These are phyloP conservation scores for Sinodicranocentrus sp. DNA, from an alignment of 2,888 invertebrate species.

Conservation along the genomic window DNA sequence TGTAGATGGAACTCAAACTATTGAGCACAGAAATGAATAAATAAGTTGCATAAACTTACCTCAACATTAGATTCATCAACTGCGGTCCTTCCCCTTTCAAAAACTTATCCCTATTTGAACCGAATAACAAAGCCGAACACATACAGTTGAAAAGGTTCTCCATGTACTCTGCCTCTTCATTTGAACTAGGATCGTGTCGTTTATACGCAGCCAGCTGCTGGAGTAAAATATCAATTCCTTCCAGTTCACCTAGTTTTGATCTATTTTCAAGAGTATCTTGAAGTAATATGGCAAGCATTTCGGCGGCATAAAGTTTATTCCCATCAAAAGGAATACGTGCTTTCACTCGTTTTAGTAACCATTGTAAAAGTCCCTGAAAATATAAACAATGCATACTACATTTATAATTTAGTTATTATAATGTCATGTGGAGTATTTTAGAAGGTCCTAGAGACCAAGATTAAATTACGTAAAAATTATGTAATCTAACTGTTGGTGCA, in stretches of 20 bases:
- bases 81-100: conserved; percentile 98
- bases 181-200: conserved; percentile 92
- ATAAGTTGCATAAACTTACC: too few relatives aligned
- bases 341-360: conserved; percentile 94
- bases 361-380: conserved; percentile 90
- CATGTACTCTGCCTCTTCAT: conserved; percentile 98
- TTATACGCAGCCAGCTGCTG: conserved; percentile 98
- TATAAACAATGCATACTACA: background rate
- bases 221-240: conserved; percentile 96
- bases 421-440: background rate
- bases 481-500: background rate
- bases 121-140: conserved; percentile 94
- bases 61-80: conserved; percentile 99
- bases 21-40: too few relatives aligned
- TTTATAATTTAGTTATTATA: background rate
- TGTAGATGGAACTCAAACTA: too few relatives aligned
- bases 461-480: too few relatives aligned
- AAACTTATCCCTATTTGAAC: conserved; percentile 93
- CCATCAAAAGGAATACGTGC: conserved; percentile 94
- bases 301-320: conserved; percentile 97
- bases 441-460: too few relatives aligned
- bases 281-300: conserved; percentile 95
- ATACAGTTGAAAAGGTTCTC: conserved; percentile 98
- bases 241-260: conserved; percentile 90
- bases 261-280: conserved; percentile 93